Base-by-base conservation (phyloP, 2,888 invertebrate species). In the Torymus auratus region DNA sequence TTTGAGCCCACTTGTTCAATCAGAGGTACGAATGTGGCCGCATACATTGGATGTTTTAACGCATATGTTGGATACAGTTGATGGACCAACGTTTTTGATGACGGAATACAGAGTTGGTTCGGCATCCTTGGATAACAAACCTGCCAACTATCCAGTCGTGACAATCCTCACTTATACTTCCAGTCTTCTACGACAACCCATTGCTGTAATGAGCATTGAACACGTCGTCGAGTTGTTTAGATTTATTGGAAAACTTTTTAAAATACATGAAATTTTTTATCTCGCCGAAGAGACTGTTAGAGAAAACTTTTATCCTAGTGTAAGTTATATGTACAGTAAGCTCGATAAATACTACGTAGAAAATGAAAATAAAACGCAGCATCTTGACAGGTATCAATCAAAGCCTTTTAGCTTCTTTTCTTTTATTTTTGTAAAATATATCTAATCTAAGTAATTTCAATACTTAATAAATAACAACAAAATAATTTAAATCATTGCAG, bases 141-240 rank as follows among this genome's bases (percentile, higher is more conserved):
- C 73, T 12, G 74, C 84, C 2, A 85, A 85, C 67, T 88, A 85
- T 77, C 89, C 90, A 5, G 87, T 86, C 7, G 80, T 86, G 50
- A 83, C 84, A 11, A 81, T 88, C 55, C 73, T 90, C 53, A 78
- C 82, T 7, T 86, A 89, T 60, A 84, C 86, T 0, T 85, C 89
- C 0, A 85, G 85, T 77, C 82, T 89, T 23, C 77, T 91, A 50
- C 85, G 85, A 55, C 91, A 90, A 80, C 90, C 91, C 0, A 85
- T 90, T 15, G 87, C 89, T 2, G 88, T 91, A n/a, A 89, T 91
- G 86, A 88, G 87, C 68, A 78, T 87, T 13, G 88, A 89, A 72
- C 88, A 88, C 69, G 82, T 89, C 1, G 81, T 84, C 1, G 83
- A 85, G 17, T 70, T 89, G 14, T 88, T 89, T 52, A 84, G 79